Percentiles rank a stretch among this genome's conserved stretches.
These are phyloP conservation scores for Potorous gilbertii DNA, from an alignment of 2,797 vertebrate species.

Conservation along the genomic window DNA sequence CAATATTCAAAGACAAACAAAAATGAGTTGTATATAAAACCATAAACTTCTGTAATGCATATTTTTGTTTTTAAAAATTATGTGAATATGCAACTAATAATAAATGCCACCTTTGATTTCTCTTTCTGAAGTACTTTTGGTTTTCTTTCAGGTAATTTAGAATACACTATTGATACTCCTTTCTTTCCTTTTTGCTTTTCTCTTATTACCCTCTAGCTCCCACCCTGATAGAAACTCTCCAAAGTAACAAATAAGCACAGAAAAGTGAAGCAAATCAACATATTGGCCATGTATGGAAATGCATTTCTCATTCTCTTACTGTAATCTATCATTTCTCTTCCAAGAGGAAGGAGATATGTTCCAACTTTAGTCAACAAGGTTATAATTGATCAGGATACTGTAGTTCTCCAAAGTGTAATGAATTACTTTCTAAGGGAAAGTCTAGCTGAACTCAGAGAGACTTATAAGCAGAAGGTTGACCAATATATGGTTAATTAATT, in stretches of 20 bases:
- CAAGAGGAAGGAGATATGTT: background rate
- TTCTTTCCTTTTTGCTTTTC: background rate
- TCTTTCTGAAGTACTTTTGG: no score
- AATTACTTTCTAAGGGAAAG: background rate
- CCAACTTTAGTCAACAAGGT: background rate
- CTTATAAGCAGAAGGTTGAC: background rate
- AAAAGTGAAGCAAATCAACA: background rate
- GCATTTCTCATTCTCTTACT: background rate
- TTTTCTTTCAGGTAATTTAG: background rate
- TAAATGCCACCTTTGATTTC: no score
- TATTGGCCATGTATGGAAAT: background rate
- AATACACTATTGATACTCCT: background rate
- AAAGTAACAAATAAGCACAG: background rate
- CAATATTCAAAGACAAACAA: background rate
- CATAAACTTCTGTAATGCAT: background rate
- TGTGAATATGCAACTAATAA: no score
- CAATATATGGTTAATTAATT: background rate
- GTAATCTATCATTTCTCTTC: background rate
- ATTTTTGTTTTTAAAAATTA: background rate
- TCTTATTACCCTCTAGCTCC: background rate
- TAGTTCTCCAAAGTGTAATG: background rate
- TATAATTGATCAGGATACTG: background rate
- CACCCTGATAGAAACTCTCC: background rate
- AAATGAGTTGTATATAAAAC: background rate
- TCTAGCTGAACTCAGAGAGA: background rate